Percentiles rank a stretch among this genome's conserved stretches.
Conservation (phyloP, 2,888 invertebrate genomes). For the Amphimallon solstitiale region DNA sequence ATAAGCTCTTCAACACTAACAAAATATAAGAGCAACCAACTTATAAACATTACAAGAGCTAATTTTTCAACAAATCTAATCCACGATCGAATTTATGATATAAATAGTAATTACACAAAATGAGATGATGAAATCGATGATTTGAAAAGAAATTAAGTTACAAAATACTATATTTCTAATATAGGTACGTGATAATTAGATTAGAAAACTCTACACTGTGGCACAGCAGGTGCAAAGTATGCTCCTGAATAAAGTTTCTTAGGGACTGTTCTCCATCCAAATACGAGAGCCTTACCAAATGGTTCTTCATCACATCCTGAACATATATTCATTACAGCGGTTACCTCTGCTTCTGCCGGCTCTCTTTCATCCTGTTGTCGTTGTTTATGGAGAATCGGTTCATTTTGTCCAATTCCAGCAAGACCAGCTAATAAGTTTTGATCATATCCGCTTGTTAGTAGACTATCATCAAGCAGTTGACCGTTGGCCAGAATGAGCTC, state of each 20-base stretch:
- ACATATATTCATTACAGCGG: slow-evolving; percentile 81
- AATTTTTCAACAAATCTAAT: too few relatives aligned
- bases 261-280: slow-evolving; percentile 79
- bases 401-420: slow-evolving; percentile 75
- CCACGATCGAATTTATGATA: too few relatives aligned
- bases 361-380: slow-evolving; percentile 78
- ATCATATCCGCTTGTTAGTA: slow-evolving; percentile 59
- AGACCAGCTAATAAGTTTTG: slow-evolving; percentile 72
- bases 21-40: too few relatives aligned
- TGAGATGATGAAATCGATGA: too few relatives aligned
- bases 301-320: slow-evolving; percentile 80
- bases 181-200: too few relatives aligned
- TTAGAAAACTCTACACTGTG: slow-evolving; percentile 73
- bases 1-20: too few relatives aligned
- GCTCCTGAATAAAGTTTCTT: slow-evolving; percentile 81
- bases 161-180: too few relatives aligned
- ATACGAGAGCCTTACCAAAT: slow-evolving; percentile 80
- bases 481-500: slow-evolving; percentile 76
- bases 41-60: too few relatives aligned
- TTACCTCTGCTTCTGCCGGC: slow-evolving; percentile 85
- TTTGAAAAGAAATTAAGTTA: too few relatives aligned
- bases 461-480: slow-evolving; percentile 73
- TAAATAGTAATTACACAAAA: too few relatives aligned
- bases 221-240: slow-evolving; percentile 73
- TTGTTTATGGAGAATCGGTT: slow-evolving; percentile 69